Conservation (phyloP, 2,888 invertebrate species). For the Chrysolina oricalcia region DNA sequence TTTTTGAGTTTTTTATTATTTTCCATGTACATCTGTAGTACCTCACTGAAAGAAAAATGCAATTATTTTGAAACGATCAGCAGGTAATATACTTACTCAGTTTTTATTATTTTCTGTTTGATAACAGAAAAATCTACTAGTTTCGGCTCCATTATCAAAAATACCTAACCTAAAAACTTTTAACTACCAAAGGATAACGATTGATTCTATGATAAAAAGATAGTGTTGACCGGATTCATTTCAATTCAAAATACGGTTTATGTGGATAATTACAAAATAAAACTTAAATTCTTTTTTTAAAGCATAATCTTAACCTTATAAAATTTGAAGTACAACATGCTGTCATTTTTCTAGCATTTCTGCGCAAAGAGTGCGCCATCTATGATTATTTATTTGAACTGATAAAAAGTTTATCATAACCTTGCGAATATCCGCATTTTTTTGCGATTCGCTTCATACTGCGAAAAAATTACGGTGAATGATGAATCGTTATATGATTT, state of each 20-base stretch:
- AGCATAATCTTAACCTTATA: background rate
- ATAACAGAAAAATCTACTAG: slow-evolving; percentile 53
- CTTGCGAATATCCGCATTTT: no score
- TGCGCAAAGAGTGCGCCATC: no score
- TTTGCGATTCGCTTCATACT: no score
- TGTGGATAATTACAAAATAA: no score
- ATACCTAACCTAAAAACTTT: background rate
- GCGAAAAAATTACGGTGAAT: no score
- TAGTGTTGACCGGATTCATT: no score
- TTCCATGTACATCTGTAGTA: slow-evolving; percentile 56
- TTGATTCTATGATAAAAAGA: background rate
- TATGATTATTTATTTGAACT: no score
- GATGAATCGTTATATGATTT: no score
- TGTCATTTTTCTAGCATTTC: no score
- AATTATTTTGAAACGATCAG: background rate
- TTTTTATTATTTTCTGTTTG: slow-evolving; percentile 63
- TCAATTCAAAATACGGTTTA: no score
- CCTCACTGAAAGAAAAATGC: slow-evolving; percentile 51
- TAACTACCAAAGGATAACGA: background rate
- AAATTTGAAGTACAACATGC: no score
- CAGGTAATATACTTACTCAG: slow-evolving; percentile 58
- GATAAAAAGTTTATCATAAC: no score
- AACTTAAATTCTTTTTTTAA: background rate
- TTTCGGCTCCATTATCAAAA: slow-evolving; percentile 37
- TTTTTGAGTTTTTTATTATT: slow-evolving; percentile 53